Base-by-base conservation (phyloP, 2,113 vertebrate species). In the Perca fluviatilis region DNA sequence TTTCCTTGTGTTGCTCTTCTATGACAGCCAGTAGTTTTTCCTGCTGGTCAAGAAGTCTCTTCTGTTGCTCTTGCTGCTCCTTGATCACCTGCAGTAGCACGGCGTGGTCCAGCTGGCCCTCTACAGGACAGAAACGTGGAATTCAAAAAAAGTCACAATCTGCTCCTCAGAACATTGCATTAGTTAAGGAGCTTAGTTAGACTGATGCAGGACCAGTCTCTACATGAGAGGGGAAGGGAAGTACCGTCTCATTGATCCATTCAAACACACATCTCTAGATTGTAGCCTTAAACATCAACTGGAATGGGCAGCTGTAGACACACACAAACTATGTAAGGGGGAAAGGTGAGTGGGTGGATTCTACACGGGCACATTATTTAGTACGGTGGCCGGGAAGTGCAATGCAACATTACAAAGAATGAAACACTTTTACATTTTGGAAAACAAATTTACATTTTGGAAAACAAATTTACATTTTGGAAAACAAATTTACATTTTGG, bases 1-100 rank as follows among this genome's bases (percentile, higher is more conserved):
- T 99, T 93, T 99, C 98, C 93, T 99, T 98, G 95, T 99, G 98
- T 84, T 99, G 98, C 84, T 99, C 98, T 70, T 99, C 95, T 0
- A 99, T 98, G 15, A 99, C 98, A 0, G 96, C 97, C 66, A 99
- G 91, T 11, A 99, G 95, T 80, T 98, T 99, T 58, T 97, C 98
- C 92, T 99, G 98, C 92, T 99, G 98, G 89, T 99, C 98, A 4
- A 99, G 94, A 5, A 99, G 95, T 68, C 98, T 97, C 94, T 99
- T 99, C 36, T 99, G 98, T 91, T 99, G 98, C 67, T 96, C 96
- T 83, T 99, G 98, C 94, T 99, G 98, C 82, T 98, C 96, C 66
- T 98, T 96, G 88, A 99, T 98, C 78, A 99, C 97, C 91, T 99
- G 96, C 89, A 99, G 95, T 53, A 99, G 95, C 74, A 97, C 47